phyloP scores from a whole-genome alignment of 2,113 vertebrate species.

The Chloroceryle aenea region DNA sequence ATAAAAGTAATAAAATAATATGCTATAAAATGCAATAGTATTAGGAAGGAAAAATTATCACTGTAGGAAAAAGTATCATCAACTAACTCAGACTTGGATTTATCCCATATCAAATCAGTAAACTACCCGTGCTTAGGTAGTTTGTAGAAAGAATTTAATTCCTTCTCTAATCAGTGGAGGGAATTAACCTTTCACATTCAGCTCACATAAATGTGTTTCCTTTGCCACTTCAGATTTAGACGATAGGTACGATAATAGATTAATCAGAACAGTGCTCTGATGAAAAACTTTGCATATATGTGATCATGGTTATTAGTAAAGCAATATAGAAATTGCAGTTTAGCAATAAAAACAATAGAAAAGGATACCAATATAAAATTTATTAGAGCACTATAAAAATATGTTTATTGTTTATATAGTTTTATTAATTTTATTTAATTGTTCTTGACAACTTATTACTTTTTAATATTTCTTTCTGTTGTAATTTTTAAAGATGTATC shows the following conservation, averaged over 20 bases:
- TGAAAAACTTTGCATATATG: neutral
- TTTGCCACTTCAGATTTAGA: neutral
- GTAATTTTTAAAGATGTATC: constrained; percentile 84
- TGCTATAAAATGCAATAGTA: neutral
- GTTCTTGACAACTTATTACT: neutral
- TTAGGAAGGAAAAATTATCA: neutral
- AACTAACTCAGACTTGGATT: neutral
- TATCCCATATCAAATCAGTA: neutral
- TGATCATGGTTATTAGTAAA: neutral
- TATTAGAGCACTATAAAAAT: neutral
- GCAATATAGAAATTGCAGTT: neutral
- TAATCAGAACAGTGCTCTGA: neutral
- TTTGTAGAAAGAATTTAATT: neutral
- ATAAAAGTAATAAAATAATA: neutral
- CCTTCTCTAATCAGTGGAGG: neutral
- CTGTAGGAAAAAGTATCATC: neutral
- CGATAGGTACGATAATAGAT: neutral
- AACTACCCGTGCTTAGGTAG: neutral
- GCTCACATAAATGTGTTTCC: neutral
- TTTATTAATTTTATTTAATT: neutral
- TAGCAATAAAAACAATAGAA: neutral
- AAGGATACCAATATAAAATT: neutral
- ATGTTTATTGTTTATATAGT: neutral
- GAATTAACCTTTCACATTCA: neutral
- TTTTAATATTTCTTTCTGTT: neutral